These are phyloP conservation scores for Philopotamus ludificatus DNA, from an alignment of 1,140 invertebrate genomes.

Conservation along the genomic window DNA sequence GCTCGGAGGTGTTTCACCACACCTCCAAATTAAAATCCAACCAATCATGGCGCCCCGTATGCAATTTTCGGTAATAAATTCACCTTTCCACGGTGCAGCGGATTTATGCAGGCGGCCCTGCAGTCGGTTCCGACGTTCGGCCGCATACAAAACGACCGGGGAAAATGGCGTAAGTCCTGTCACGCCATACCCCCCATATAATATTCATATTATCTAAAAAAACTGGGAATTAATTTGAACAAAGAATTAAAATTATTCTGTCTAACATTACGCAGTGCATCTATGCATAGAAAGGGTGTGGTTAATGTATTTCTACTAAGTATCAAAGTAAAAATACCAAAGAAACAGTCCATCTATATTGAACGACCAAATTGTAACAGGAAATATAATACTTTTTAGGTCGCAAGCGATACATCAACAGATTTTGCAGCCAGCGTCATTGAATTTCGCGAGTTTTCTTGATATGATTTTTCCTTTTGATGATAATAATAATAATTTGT, in stretches of 20 bases:
- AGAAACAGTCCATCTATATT: too few relatives aligned
- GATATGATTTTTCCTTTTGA: too few relatives aligned
- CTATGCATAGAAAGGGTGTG: too few relatives aligned
- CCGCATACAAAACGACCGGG: background rate
- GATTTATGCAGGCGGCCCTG: constrained; percentile 25
- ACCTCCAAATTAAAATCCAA: constrained; percentile 40
- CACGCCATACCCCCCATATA: background rate
- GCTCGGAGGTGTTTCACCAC: constrained; percentile 26
- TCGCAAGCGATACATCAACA: too few relatives aligned
- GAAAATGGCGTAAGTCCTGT: background rate
- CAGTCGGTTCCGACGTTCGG: constrained; percentile 6
- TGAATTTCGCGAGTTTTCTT: too few relatives aligned
- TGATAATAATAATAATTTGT: too few relatives aligned
- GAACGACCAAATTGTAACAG: too few relatives aligned
- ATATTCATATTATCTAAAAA: background rate
- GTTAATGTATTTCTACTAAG: too few relatives aligned
- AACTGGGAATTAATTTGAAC: background rate
- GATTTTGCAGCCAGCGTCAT: too few relatives aligned
- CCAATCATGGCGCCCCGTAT: constrained; percentile 34
- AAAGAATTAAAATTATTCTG: background rate
- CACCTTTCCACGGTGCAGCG: constrained; percentile 26
- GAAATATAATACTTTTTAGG: too few relatives aligned
- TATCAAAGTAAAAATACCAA: too few relatives aligned
- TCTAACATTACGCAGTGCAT: too few relatives aligned
- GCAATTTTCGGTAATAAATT: constrained; percentile 39